phyloP scores from a whole-genome alignment of 2,888 invertebrate species.

The Liodrosophila aerea region DNA sequence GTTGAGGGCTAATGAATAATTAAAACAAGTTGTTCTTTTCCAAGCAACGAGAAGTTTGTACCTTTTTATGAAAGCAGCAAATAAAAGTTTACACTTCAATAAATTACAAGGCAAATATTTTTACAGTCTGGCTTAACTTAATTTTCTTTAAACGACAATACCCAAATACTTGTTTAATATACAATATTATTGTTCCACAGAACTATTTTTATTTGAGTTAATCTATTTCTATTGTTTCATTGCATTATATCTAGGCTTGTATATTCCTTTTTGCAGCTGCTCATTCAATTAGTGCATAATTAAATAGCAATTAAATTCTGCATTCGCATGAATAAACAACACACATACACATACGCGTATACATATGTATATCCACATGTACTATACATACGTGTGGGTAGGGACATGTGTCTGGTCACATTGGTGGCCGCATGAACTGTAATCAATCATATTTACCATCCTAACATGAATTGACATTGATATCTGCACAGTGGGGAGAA shows the following conservation, averaged over 20 bases:
- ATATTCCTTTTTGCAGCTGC: background rate
- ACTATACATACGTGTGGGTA: background rate
- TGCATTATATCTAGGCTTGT: background rate
- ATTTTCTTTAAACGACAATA: no score
- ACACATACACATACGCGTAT: background rate
- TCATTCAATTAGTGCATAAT: conserved; percentile 20
- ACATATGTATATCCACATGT: background rate
- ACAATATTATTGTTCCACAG: no score
- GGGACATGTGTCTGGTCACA: conserved; percentile 6
- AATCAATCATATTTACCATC: conserved; percentile 50
- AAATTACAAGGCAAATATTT: no score
- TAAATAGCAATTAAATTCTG: conserved; percentile 41
- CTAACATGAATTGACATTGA: conserved; percentile 1
- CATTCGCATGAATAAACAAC: conserved; percentile 23
- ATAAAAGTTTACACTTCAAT: no score
- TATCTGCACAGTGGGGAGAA: background rate
- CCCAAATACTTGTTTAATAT: no score
- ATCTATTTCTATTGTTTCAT: background rate
- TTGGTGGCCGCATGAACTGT: conserved; percentile 9
- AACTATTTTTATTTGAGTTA: no score
- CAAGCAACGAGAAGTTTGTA: no score
- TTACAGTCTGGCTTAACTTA: no score
- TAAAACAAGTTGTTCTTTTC: background rate
- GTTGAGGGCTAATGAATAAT: conserved; percentile 1
- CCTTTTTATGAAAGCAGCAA: no score